These are phyloP conservation scores for Ceyx margarethae DNA, from an alignment of 2,113 vertebrate species.

Conservation along the genomic window DNA sequence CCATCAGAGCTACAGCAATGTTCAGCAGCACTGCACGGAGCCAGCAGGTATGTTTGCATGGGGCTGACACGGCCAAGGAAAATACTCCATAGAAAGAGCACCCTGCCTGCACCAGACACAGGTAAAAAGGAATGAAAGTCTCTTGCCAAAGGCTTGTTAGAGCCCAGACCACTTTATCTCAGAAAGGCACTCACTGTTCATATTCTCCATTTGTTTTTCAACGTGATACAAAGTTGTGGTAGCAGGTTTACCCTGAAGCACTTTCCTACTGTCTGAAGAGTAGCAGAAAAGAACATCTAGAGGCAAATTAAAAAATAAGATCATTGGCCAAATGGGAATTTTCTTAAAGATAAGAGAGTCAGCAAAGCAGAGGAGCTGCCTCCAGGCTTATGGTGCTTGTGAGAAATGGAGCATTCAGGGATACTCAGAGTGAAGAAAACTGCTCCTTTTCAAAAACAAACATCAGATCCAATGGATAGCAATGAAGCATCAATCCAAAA, in stretches of 20 bases:
- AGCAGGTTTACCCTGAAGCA: neutral
- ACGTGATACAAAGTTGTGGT: neutral
- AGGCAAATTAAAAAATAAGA: neutral
- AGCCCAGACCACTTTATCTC: neutral
- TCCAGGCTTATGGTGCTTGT: neutral
- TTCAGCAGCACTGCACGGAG: neutral
- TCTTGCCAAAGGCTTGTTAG: neutral
- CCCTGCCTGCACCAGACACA: neutral
- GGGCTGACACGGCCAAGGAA: neutral
- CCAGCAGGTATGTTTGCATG: neutral
- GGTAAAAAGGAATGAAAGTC: neutral
- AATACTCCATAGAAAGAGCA: neutral
- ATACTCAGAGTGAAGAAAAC: neutral
- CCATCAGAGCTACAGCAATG: neutral
- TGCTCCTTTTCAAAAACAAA: slow-evolving; percentile 14
- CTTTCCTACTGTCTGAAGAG: neutral
- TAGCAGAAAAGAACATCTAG: neutral
- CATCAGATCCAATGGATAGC: neutral
- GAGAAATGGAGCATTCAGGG: neutral
- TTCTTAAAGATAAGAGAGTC: neutral
- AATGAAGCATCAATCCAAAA: neutral
- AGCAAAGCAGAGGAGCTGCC: neutral
- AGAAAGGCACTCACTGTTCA: neutral
- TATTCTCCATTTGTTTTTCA: neutral
- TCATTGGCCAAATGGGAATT: neutral